These are phyloP conservation scores for Cyclophora punctaria DNA, from an alignment of 2,888 invertebrate genomes.

Conservation along the genomic window DNA sequence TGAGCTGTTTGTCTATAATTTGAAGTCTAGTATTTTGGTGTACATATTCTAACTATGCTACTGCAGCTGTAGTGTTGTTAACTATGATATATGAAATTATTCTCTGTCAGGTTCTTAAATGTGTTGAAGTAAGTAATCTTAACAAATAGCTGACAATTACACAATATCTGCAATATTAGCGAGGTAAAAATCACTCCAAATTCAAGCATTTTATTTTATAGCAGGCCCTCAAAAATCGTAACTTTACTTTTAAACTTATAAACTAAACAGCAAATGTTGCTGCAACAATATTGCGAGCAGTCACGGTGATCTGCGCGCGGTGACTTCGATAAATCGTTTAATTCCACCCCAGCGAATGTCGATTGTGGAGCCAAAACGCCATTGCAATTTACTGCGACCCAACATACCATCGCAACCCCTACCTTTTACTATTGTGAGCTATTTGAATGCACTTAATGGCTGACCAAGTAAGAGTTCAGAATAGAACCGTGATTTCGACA, in stretches of 20 bases:
- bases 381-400: constrained; percentile 57
- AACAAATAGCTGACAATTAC: too few species aligned
- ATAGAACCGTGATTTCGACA: too few species aligned
- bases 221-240: neutral
- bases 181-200: neutral
- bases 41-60: too few species aligned
- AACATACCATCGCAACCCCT: constrained; percentile 2
- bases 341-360: constrained; percentile 62
- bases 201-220: neutral
- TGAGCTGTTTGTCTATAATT: too few species aligned
- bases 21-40: too few species aligned
- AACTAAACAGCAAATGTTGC: constrained; percentile 29
- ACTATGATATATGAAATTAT: too few species aligned
- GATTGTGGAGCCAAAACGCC: constrained; percentile 58
- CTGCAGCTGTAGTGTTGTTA: too few species aligned
- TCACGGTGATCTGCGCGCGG: constrained; percentile 46
- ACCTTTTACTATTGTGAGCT: constrained; percentile 39
- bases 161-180: too few species aligned
- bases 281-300: constrained; percentile 43
- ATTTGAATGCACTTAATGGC: constrained; percentile 25
- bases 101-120: too few species aligned
- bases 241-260: constrained; percentile 21
- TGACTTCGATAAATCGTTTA: constrained; percentile 70
- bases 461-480: too few species aligned
- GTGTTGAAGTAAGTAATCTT: too few species aligned